phyloP scores from a whole-genome alignment of 2,888 invertebrate species.

The Sipha maydis region DNA sequence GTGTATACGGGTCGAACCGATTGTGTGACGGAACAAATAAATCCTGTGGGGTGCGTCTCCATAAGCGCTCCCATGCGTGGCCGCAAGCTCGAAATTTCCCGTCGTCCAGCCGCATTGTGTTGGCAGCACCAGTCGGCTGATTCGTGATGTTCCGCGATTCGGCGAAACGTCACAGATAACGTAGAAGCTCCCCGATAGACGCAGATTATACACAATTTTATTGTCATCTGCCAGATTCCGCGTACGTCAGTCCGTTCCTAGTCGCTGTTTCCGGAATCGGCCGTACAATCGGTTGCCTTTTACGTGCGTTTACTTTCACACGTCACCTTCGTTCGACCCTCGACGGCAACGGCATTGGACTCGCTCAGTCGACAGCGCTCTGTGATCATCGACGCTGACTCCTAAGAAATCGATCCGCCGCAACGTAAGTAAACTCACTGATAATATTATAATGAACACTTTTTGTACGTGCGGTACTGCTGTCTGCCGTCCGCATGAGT shows the following conservation, averaged over 20 bases:
- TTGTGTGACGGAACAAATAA: no score
- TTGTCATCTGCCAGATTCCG: no score
- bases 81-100: not conserved
- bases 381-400: no score
- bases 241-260: no score
- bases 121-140: slow-evolving; percentile 52
- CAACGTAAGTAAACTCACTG: not conserved
- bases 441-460: not conserved
- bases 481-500: slow-evolving; percentile 23
- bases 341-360: not conserved
- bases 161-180: slow-evolving; percentile 54
- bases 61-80: no score
- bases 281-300: no score
- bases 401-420: no score
- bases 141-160: slow-evolving; percentile 33
- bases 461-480: not conserved
- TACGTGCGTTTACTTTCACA: not conserved
- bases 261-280: no score
- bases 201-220: no score
- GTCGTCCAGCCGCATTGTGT: not conserved
- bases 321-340: not conserved
- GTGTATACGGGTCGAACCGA: no score
- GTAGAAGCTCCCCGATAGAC: not conserved
- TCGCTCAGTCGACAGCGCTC: no score
- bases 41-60: no score